Evolutionary conservation across 2,888 invertebrate genomes (phyloP), one percentile per base, ranked within the genome.

Genomic region (Nezara viridula): DNA sequence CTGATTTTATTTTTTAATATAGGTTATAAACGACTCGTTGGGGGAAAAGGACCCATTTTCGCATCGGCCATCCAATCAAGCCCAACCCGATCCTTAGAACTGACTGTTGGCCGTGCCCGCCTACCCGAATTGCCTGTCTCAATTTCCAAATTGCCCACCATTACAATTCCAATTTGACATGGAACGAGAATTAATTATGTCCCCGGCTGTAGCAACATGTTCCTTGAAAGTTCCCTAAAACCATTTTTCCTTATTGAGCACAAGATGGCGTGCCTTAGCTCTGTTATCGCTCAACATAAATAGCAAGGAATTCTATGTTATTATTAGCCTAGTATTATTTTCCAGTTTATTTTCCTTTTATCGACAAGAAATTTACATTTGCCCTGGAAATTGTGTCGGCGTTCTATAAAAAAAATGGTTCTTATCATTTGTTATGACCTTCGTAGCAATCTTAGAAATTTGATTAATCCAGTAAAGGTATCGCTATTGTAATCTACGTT

Each of bases 211-310:
- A 37, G 66, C 66, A 19, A 73, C 37, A 73, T 73, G 66, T 73
- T 73, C 19, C 37, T 9, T 37, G 19, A 73, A 73, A 73, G 6
- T 7, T 6, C 1, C 19, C 37, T 73, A 21, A 19, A 37, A 37
- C 66, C 6, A 73, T 37, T 73, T 37, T 73, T 73, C 32, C 9
- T 73, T 73, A 73, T 73, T 73, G 66, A 73, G 66, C 66, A 37
- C 32, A 37, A 37, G 19, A 73, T 73, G 21, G 66, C 66, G 66
- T 73, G 66, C 66, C 37, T 73, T 9, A 24, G 2, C 7, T 3
- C 66, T 37, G 16, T 37, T 73, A 73, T 73, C 66, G 19, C 66
- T 60, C 3, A 9, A 37, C 66, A 37, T 37, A 73, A 73, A 73
- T 37, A 37, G 66, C 37, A 21, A 19, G 66, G 37, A 73, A 73